phyloP scores from a whole-genome alignment of 2,888 invertebrate species.

The Steinernema scapterisci region DNA sequence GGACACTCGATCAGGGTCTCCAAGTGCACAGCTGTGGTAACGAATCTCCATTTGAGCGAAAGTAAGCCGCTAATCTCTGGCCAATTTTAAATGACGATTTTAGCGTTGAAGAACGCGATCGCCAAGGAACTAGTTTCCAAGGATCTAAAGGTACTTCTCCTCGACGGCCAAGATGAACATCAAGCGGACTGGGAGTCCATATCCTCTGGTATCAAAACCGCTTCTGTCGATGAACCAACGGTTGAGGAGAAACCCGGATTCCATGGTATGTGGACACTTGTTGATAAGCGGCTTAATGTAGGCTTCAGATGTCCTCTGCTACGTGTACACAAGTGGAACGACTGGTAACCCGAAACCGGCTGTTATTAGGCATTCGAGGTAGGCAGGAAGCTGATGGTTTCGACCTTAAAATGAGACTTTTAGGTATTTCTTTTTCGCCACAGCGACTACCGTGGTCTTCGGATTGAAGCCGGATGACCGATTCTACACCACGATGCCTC shows the following conservation, averaged over 20 bases:
- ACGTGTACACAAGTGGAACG: slow-evolving; percentile 97
- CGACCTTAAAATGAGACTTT: no score
- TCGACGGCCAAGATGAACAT: not conserved
- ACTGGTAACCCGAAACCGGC: slow-evolving; percentile 97
- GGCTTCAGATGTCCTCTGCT: slow-evolving; percentile 74
- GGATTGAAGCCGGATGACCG: slow-evolving; percentile 76
- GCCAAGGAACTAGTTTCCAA: not conserved
- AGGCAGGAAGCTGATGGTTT: not conserved
- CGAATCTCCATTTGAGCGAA: slow-evolving; percentile 50
- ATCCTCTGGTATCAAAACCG: not conserved
- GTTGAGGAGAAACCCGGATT: slow-evolving; percentile 45
- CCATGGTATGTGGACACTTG: slow-evolving; percentile 48
- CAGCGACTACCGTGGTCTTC: slow-evolving; percentile 69
- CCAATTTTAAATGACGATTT: not conserved
- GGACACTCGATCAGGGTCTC: slow-evolving; percentile 84
- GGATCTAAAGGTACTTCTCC: not conserved
- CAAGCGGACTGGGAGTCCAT: no score
- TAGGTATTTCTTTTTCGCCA: not conserved
- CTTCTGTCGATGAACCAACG: slow-evolving; percentile 29
- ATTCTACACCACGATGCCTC: slow-evolving; percentile 86
- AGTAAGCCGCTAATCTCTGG: slow-evolving; percentile 44
- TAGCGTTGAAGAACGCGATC: not conserved
- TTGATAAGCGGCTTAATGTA: not conserved
- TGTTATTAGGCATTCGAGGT: slow-evolving; percentile 85
- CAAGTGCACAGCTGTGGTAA: slow-evolving; percentile 81